Evolutionary conservation across 37 sponge, comb jelly and placozoan species (phyloP), one percentile per base, ranked within the genome.

Genomic region (Ianthella basta): DNA sequence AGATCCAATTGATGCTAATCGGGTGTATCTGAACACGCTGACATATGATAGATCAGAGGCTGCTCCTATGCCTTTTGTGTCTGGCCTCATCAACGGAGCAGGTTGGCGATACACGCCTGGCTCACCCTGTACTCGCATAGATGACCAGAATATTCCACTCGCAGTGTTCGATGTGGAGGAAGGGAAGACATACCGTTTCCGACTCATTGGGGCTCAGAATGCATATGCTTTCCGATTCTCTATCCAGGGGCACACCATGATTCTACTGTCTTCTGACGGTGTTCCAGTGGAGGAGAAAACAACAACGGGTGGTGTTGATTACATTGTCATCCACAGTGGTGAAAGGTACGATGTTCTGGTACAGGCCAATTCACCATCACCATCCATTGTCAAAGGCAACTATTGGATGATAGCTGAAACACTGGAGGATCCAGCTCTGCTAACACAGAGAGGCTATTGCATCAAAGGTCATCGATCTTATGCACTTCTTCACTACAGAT

Each of bases 291-390:
- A 20, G 36, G 36, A 37, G 13, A 67, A 37, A 23, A 83, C 54
- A 6, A 23, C 66, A 18, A 84, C 84, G 21, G 69, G 55, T 4
- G 80, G 85, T 15, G 91, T 91, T 0, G 89, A 91, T 44, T 94
- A 74, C 67, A 87, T 94, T 69, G 89, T 94, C 12, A 77, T 94
- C 0, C 95, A 94, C 81, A 80, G 83, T 39, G 95, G 95, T 53
- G 95, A 94, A 54, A 81, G 95, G 4, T 94, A 94, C 35, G 95
- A 94, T 55, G 86, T 94, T 38, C 60, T 91, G 25, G 64, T 94
- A 24, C 18, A 38, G 55, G 70, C 78, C 24, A 24, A 69, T 65
- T 86, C 61, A 39, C 74, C 86, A 10, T 74, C 82, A 4, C 61
- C 84, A 60, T 56, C 86, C 27, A n/a, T n/a, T n/a, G n/a, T n/a